Evolutionary conservation across 2,888 invertebrate genomes (phyloP), one percentile per base, ranked within the genome.

Genomic region (Deroplatys truncata): DNA sequence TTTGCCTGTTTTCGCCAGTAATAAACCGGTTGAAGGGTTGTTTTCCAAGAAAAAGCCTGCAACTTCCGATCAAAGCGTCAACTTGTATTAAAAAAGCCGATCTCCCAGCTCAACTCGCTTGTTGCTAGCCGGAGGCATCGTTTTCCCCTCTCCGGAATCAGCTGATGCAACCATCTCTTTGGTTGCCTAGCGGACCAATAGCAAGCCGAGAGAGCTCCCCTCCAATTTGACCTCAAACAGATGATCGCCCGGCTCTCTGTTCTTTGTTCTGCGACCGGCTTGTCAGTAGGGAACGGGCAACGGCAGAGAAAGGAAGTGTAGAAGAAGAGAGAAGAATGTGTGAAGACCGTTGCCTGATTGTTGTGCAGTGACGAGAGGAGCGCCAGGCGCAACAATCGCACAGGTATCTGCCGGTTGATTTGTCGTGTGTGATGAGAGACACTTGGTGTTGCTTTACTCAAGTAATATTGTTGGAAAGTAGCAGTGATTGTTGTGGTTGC

Each of bases 151-250:
- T n/a, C 13, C 16, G 15, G 87, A 82, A 87, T 87, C 87, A 87
- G 87, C 87, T 92, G 92, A 92, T 92, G 91, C 91, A 91, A 92
- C 91, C 90, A 91, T 90, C 91, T 91, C 91, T 92, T 91, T 92
- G 92, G 92, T 92, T 91, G 91, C 91, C 90, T 91, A 90, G 91
- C 91, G 56, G 90, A 90, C 92, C 92, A 92, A 92, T 92, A 16
- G 85, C n/a, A 72, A 84, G 84, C 56, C 88, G 86, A 25, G 84
- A 29, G 9, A 28, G 84, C 90, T 88, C 87, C 31, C 31, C 85
- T 49, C 49, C 85, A 82, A 31, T 43, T 82, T 83, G 87, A 87
- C 87, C 87, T 87, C 43, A 87, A 87, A 87, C 87, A 87, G 87
- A 83, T 87, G 87, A 87, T 87, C 83, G 87, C 87, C 35, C 16